Base-by-base conservation (phyloP, 2,888 invertebrate genomes). In the Lissonota sp. region DNA sequence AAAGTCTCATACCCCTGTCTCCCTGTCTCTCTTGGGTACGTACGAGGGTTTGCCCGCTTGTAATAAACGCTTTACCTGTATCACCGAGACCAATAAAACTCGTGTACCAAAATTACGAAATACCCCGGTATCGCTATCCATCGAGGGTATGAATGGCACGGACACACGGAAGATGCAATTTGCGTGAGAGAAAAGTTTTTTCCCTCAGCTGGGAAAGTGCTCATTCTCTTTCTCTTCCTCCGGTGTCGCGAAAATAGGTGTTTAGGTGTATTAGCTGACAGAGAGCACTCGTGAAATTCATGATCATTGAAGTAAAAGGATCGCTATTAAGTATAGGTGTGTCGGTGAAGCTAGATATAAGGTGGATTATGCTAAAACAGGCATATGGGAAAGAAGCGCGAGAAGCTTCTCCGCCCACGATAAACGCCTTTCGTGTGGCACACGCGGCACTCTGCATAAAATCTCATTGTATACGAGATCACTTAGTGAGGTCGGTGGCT, bases 391-490 rank as follows among this genome's bases (percentile, higher is more conserved):
- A 26, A 26, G 26, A 26, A 26, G 26, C 53, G 53, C 6, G 44
- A n/a, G 44, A 44, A 44, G 44, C 6, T 12, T 6, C 53, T 53
- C 12, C 53, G 14, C 6, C 12, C 53, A 4, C 40, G 26, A 26
- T 26, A 26, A 26, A 26, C 26, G 10, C 51, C 64, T 14, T 55
- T 42, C 49, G 7, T 4, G 64, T 42, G 53, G 46, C 85, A 85
- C 85, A 88, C 92, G 92, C 26, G 26, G 26, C 92, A 92, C 92
- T 92, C 90, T 92, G 90, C 92, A 92, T 92, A 92, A 92, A 92
- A 90, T 91, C 89, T 89, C 85, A 87, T 91, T 90, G 89, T 92
- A 92, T 92, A 92, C 86, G 92, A 89, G 91, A 90, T 91, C 92
- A 92, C 92, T 92, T 92, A 91, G 88, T 81, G 82, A 83, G 87